Evolutionary conservation across 2,888 invertebrate species (phyloP), one percentile per base, ranked within the genome.

Genomic region (Dicranocentrus wangi): DNA sequence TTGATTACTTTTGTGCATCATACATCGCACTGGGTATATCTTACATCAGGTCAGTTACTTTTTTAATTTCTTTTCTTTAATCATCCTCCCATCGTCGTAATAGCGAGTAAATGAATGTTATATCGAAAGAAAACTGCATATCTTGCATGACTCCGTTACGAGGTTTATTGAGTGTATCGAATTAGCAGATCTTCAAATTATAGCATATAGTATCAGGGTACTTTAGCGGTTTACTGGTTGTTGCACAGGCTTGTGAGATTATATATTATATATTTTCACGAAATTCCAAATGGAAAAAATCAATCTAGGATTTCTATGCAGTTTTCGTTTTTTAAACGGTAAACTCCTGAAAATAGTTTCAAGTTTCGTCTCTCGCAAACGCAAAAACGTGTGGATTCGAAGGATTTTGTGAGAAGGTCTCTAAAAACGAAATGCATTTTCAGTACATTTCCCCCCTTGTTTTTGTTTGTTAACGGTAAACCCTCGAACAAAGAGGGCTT

Each of bases 401-500:
- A 8, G n/a, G 25, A 55, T 17, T 8, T 3, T 51, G n/a, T n/a
- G 39, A 32, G 39, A 8, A 39, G n/a, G n/a, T n/a, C n/a, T n/a
- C n/a, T n/a, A n/a, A n/a, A n/a, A n/a, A n/a, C n/a, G n/a, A 61
- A 61, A 61, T 61, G 28, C 17, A 28, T 61, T 61, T 61, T 61
- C 61, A 61, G 32, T 32, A 61, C 19, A 2, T 17, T 61, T 28
- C 8, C 32, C 15, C 17, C 19, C 32, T 32, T 28, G 10, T 65
- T 42, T 42, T 65, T 65, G 42, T 43, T 65, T 43, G 65, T 65
- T 65, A 65, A 65, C 65, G 65, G 65, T 42, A 65, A 8, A 10
- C 43, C n/a, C 1, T 61, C 23, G 23, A 42, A 65, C 42, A 63
- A 63, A 23, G 27, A 1, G 1, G 19, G 51, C 39, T 39, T 27